Conservation (phyloP, 2,888 invertebrate species). For the Lamellibrachia columna region DNA sequence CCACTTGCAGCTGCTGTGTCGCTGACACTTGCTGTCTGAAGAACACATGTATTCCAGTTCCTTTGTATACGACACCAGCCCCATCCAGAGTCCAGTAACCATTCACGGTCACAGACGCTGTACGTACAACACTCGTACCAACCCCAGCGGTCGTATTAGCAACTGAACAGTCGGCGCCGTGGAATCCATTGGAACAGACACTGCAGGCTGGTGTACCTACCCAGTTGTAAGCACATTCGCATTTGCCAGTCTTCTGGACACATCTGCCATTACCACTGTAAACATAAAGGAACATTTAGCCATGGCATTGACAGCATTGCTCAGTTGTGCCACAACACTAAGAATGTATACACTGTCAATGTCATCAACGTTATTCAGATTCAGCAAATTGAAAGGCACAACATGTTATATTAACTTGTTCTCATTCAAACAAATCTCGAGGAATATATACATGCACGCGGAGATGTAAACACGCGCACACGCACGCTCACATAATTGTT, state of each 20-base stretch:
- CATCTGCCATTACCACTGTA: neutral
- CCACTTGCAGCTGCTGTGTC: slow-evolving; percentile 21
- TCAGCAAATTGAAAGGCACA: neutral
- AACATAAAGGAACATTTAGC: neutral
- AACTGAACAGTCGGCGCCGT: slow-evolving; percentile 39
- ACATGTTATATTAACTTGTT: neutral
- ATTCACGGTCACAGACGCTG: slow-evolving; percentile 40
- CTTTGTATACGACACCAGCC: slow-evolving; percentile 39
- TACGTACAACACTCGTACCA: neutral
- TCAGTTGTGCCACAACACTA: too few species aligned
- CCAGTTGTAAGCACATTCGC: slow-evolving; percentile 36
- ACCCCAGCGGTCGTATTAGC: neutral
- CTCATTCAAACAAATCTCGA: neutral
- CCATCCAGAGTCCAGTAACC: slow-evolving; percentile 47
- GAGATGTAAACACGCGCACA: neutral
- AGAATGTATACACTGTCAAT: too few species aligned
- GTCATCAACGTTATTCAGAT: too few species aligned
- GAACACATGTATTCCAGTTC: slow-evolving; percentile 36
- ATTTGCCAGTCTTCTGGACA: slow-evolving; percentile 37
- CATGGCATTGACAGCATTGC: too few species aligned
- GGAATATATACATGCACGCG: neutral
- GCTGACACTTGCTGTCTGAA: slow-evolving; percentile 21
- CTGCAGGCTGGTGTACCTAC: slow-evolving; percentile 34
- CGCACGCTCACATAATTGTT: neutral
- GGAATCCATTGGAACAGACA: slow-evolving; percentile 34